phyloP scores from a whole-genome alignment of 2,888 invertebrate species.

The Andrena bucephala region DNA sequence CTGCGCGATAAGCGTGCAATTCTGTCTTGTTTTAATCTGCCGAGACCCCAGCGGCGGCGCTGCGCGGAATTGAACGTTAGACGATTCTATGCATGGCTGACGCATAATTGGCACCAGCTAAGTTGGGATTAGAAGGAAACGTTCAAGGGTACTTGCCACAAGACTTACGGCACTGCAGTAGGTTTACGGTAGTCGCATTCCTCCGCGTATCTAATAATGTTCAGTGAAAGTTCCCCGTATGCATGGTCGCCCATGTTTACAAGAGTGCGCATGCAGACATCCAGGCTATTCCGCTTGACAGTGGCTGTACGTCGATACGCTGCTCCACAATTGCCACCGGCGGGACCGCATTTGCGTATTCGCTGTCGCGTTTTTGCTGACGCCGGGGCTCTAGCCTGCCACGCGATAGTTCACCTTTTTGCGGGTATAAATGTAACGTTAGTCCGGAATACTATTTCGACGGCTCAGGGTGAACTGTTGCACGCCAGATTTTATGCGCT shows the following conservation, averaged over 20 bases:
- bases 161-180: constrained; percentile 67
- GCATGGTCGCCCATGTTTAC: constrained; percentile 79
- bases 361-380: constrained; percentile 21
- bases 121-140: constrained; percentile 16
- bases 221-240: constrained; percentile 83
- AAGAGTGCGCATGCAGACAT: constrained; percentile 71
- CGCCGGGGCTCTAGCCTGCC: not conserved
- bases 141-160: constrained; percentile 35
- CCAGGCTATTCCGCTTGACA: constrained; percentile 36
- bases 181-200: constrained; percentile 84
- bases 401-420: not conserved
- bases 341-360: not conserved
- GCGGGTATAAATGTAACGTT: no score
- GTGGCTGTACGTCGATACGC: constrained; percentile 25
- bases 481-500: no score
- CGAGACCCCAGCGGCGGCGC: no score
- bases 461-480: not conserved
- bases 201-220: constrained; percentile 83
- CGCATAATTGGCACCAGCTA: constrained; percentile 14
- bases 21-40: no score
- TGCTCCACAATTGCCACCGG: constrained; percentile 23
- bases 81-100: constrained; percentile 14
- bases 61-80: not conserved
- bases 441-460: not conserved
- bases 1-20: no score